These are phyloP conservation scores for Zapornia atra DNA, from an alignment of 2,113 vertebrate species.

Conservation along the genomic window DNA sequence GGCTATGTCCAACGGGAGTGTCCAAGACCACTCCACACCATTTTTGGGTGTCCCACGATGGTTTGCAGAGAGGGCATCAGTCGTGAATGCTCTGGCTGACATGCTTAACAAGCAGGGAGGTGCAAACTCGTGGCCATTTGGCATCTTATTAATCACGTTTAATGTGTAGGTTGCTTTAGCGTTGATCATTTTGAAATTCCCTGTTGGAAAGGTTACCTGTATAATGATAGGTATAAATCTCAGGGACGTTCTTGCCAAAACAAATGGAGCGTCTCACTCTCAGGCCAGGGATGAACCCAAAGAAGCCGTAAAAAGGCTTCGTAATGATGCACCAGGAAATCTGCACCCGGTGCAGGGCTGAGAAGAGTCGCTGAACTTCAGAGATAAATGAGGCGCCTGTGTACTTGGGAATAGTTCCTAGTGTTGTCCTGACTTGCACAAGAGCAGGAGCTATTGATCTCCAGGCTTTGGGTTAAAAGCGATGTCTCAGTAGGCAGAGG, in stretches of 20 bases:
- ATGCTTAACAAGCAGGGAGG: conserved; percentile 24
- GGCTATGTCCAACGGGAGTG: neutral
- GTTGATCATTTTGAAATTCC: conserved; percentile 27
- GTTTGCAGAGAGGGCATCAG: neutral
- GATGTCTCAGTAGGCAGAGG: neutral
- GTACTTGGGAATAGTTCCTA: neutral
- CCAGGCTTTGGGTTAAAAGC: neutral
- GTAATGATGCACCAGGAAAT: neutral
- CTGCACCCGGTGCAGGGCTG: neutral
- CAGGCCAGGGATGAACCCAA: neutral
- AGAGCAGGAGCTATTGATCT: neutral
- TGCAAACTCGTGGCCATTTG: neutral
- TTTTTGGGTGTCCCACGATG: neutral
- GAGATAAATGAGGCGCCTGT: neutral
- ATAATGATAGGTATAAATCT: conserved; percentile 54
- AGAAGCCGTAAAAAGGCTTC: neutral
- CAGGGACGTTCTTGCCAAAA: conserved; percentile 55
- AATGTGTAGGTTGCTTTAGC: conserved; percentile 30
- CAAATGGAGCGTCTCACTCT: neutral
- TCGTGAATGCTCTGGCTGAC: neutral
- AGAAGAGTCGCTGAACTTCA: neutral
- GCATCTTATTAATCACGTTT: conserved; percentile 46
- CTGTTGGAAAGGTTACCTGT: conserved; percentile 17
- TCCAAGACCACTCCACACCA: neutral
- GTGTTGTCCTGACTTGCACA: neutral